phyloP scores from a whole-genome alignment of 2,888 invertebrate genomes.

The Empis stercorea region DNA sequence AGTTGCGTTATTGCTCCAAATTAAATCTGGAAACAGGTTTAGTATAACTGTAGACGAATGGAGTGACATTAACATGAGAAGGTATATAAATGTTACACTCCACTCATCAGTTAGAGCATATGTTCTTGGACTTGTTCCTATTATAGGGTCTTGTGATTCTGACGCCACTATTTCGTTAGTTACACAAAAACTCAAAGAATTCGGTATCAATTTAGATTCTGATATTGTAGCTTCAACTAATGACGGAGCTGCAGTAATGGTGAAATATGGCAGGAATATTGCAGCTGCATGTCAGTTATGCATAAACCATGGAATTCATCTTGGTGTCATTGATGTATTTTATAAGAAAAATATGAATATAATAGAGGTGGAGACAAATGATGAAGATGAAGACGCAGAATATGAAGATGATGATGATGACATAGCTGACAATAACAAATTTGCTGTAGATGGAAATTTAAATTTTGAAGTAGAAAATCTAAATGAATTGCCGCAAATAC shows the following conservation, averaged over 20 bases:
- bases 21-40: not conserved
- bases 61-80: not conserved
- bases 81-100: conserved; percentile 3
- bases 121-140: conserved; percentile 5
- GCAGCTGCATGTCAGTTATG: not conserved
- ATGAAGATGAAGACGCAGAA: conserved; percentile 1
- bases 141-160: conserved; percentile 1
- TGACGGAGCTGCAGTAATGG: no score
- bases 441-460: conserved; percentile 1
- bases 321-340: conserved; percentile 1
- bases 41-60: conserved; percentile 3
- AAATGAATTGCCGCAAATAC: not conserved
- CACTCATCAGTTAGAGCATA: not conserved
- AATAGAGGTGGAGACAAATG: conserved; percentile 2
- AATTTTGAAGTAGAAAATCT: not conserved
- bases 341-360: not conserved
- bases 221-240: no score
- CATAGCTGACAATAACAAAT: not conserved
- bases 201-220: conserved; percentile 1
- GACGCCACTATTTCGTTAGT: not conserved
- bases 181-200: not conserved
- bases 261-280: no score
- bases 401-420: not conserved
- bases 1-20: not conserved
- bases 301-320: conserved; percentile 2